Evolutionary conservation across 1,140 invertebrate genomes (phyloP), one percentile per base, ranked within the genome.

Genomic region (Lineus longissimus): DNA sequence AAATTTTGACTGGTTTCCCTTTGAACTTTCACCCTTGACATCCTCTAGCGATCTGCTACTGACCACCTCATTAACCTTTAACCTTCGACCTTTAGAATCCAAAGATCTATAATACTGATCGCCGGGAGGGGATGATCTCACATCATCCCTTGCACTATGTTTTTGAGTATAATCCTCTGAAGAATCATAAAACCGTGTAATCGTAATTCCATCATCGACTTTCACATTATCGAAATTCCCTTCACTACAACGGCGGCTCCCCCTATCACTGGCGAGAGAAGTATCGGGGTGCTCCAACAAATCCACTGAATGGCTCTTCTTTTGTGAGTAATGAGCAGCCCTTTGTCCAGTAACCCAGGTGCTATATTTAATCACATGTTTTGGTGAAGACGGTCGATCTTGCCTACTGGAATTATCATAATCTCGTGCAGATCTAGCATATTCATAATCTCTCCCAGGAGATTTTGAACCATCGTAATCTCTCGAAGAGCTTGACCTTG

Each of bases 1-100:
- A 9, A n/a, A n/a, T n/a, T 51, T 51, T n/a, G 25, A 7, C 47
- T 19, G 47, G 19, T 19, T 23, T 4, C 47, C 47, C 47, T 27
- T 51, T 27, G 25, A 19, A 19, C 19, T 51, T 51, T 51, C 47
- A 27, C 47, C 47, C n/a, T 51, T 51, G 25, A 51, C 47, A 27
- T 51, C 47, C 47, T 51, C 47, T 27, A 51, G n/a, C n/a, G 47
- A 51, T n/a, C 47, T 19, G n/a, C 47, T 51, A n/a, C 47, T 51
- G n/a, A 51, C 47, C 19, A 51, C 47, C 25, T 51, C 47, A 27
- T 4, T n/a, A 9, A 27, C 47, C 19, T 27, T 19, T 19, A 51
- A 27, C 47, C 47, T 19, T n/a, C 47, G 47, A 7, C 47, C 25
- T 9, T 27, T 19, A 6, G 47, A 51, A 51, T 51, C 47, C 47